Base-by-base conservation (phyloP, 2,113 vertebrate genomes). In the Oncorhynchus kisutch region DNA sequence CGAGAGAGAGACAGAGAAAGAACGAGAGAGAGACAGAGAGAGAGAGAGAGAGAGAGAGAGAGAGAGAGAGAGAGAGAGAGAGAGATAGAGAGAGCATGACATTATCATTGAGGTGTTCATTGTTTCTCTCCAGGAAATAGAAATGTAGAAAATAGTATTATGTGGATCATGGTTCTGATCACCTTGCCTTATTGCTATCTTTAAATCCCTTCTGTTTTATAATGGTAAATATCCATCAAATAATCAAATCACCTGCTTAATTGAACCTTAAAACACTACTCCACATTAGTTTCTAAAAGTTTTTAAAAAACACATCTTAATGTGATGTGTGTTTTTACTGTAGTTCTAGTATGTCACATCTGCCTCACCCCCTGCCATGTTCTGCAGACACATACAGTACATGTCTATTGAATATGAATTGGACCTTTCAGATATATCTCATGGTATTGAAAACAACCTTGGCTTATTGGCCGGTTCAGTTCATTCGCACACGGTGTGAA, bases 401-500 rank as follows among this genome's bases (percentile, higher is more conserved):
- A 71, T 57, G 73, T 83, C 39, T 59, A 54, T 66, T 71, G 13
- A 68, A 66, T 72, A 66, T 68, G n/a, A 25, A 69, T 86, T 80
- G 70, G 71, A 74, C 27, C 25, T 71, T 75, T 83, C 74, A 77
- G 81, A 81, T 74, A 51, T 72, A 85, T 78, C 54, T 83, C 77
- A 83, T 78, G 75, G 72, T 85, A 60, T 71, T 75, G 59, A 62
- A 62, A 62, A 22, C 6, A 8, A 24, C n/a, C 24, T n/a, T 49
- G 68, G 20, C 73, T 54, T 80, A 81, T 73, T 22, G 73, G 83
- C 60, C 68, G 18, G 72, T 78, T 88, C 80, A 77, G 73, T 84
- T 87, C 82, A 27, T 27, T 27, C 27, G 3, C 27, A 27, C 27
- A 3, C 27, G 27, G 27, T 27, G 86, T 82, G 87, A 80, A 60